phyloP scores from a whole-genome alignment of 92 coral and sea anemone genomes.

The Chrysogorgia sp. region DNA sequence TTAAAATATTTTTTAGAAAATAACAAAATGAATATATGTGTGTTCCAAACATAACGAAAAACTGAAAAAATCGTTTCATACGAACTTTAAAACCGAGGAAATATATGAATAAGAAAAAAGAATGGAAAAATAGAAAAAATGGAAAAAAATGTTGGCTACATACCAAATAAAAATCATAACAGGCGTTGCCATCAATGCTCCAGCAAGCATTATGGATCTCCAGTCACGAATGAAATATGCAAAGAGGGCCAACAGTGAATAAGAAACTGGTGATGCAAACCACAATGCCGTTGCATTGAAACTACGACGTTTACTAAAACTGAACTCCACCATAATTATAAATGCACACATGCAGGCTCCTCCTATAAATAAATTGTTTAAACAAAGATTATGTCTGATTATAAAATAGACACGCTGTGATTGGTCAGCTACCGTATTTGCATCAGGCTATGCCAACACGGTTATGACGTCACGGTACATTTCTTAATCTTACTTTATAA shows the following conservation, averaged over 20 bases:
- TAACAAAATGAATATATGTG: no score
- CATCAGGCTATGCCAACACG: no score
- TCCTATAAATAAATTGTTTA: slow-evolving; percentile 50
- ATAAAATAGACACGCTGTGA: neutral
- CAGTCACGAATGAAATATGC: slow-evolving; percentile 97
- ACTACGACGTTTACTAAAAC: slow-evolving; percentile 82
- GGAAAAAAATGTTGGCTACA: no score
- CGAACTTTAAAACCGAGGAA: no score
- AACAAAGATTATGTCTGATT: neutral
- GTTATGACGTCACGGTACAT: no score
- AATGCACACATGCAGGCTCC: slow-evolving; percentile 75
- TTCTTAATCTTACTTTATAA: no score
- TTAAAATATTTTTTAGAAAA: no score
- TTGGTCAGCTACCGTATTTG: no score
- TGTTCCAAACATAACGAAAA: no score
- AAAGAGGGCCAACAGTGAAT: slow-evolving; percentile 76
- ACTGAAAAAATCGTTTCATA: no score
- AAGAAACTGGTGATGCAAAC: slow-evolving; percentile 86
- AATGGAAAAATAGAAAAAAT: no score
- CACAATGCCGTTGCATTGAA: slow-evolving; percentile 88
- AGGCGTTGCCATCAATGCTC: slow-evolving; percentile 61
- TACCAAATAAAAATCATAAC: slow-evolving; percentile 38
- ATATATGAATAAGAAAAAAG: no score
- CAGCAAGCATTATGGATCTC: slow-evolving; percentile 72
- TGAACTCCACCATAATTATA: slow-evolving; percentile 91